Conservation (phyloP, 2,113 vertebrate species). For the Anthoscopus minutus region DNA sequence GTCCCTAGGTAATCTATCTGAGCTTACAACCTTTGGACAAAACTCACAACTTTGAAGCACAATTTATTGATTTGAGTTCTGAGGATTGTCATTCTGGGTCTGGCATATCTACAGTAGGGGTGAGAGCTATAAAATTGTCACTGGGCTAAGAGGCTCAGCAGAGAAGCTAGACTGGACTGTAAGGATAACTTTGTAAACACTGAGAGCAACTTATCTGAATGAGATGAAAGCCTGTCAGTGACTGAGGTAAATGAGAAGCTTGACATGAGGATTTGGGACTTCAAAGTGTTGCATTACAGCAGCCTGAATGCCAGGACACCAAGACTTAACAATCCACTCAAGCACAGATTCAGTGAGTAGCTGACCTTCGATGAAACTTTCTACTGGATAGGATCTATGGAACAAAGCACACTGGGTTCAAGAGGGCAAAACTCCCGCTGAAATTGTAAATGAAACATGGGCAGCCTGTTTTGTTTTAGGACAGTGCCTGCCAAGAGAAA, state of each 20-base stretch:
- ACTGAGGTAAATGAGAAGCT: background rate
- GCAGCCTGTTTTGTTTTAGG: background rate
- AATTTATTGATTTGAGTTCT: background rate
- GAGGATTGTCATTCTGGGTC: background rate
- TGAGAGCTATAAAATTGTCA: background rate
- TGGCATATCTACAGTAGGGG: background rate
- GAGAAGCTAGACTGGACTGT: background rate
- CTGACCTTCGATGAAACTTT: background rate
- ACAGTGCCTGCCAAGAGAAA: background rate
- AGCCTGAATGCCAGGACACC: rapidly evolving
- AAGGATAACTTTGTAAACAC: background rate
- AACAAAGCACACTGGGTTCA: background rate
- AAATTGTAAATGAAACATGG: background rate
- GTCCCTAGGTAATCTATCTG: background rate
- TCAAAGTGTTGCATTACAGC: background rate
- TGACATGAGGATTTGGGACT: background rate
- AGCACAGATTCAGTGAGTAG: background rate
- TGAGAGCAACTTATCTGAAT: background rate
- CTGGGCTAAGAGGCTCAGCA: background rate
- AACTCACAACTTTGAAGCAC: background rate
- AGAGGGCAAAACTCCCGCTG: background rate
- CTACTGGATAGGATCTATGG: background rate
- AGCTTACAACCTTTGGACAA: background rate
- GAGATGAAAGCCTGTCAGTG: background rate
- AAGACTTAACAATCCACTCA: background rate